phyloP scores from a whole-genome alignment of 2,113 vertebrate genomes.

The Neoarius graeffei region DNA sequence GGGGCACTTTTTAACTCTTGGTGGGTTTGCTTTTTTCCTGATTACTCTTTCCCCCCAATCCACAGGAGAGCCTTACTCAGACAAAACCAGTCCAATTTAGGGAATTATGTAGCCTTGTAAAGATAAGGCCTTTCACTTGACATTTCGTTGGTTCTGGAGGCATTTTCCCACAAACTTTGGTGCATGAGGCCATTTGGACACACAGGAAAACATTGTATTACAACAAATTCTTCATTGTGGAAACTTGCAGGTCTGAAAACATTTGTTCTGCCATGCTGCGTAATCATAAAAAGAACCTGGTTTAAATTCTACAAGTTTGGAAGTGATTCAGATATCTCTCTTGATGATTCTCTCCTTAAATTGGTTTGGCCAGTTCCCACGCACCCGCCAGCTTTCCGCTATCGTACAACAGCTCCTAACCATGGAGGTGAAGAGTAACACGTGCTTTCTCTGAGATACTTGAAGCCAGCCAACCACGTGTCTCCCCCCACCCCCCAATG shows the following conservation, averaged over 20 bases:
- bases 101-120: background rate
- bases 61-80: background rate
- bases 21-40: background rate
- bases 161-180: constrained; percentile 14
- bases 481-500: background rate
- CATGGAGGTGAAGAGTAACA: background rate
- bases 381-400: background rate
- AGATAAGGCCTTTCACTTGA: constrained; percentile 10
- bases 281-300: background rate
- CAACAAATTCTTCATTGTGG: background rate
- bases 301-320: background rate
- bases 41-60: background rate
- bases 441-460: background rate
- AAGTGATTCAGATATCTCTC: background rate
- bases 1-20: background rate
- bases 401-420: background rate
- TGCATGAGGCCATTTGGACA: background rate
- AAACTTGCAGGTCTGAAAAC: background rate
- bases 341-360: background rate
- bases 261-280: background rate
- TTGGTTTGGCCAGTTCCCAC: background rate
- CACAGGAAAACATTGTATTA: background rate
- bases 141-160: background rate
- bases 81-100: constrained; percentile 15
- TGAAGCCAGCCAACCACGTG: background rate